Conservation (phyloP, 2,113 vertebrate species). For the Dicaeum eximium region DNA sequence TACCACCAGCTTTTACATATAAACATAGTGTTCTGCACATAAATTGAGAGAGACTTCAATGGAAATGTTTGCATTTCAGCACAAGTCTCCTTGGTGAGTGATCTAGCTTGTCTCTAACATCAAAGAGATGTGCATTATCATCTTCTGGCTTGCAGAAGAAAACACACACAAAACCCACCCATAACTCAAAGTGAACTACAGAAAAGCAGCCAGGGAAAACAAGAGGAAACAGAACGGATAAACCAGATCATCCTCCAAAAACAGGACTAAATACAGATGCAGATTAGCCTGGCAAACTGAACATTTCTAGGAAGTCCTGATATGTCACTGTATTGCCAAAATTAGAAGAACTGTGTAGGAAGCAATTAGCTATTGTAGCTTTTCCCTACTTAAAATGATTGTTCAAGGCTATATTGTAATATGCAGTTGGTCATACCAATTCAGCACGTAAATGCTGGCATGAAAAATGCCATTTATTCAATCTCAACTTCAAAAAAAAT, state of each 20-base stretch:
- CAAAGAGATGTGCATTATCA: neutral
- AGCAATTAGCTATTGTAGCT: conserved; percentile 1
- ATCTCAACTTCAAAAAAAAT: neutral
- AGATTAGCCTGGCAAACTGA: neutral
- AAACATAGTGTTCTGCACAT: neutral
- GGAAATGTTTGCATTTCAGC: neutral
- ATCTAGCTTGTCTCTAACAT: neutral
- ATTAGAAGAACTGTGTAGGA: neutral
- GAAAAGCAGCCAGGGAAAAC: neutral
- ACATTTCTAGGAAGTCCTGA: neutral
- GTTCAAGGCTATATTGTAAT: neutral
- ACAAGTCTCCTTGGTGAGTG: neutral
- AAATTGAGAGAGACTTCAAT: neutral
- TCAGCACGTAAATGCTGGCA: neutral
- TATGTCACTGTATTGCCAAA: neutral
- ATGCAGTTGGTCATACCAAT: neutral
- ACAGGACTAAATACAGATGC: neutral
- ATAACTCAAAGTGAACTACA: neutral
- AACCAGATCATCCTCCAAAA: neutral
- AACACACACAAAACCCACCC: neutral
- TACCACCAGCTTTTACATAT: neutral
- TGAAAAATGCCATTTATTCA: neutral
- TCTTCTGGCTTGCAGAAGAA: neutral
- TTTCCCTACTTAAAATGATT: neutral
- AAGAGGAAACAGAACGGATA: neutral